Evolutionary conservation across 30 jellyfish, hydroid and myxozoan genomes (phyloP).

Genomic region (Clytia hemisphaerica): DNA sequence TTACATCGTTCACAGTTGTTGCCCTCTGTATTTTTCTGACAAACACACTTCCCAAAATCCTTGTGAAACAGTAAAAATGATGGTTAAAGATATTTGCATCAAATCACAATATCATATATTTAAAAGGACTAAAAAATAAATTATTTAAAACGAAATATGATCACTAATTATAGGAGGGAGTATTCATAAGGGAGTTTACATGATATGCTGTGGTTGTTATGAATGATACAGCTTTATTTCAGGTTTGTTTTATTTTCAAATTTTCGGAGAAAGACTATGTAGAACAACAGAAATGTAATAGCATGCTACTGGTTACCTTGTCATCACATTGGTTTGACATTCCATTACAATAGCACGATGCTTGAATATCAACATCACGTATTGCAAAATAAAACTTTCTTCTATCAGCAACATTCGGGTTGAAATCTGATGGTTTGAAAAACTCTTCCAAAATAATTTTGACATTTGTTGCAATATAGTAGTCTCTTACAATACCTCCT

Average conservation of each 20-base stretch:
- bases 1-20: conserved; percentile 71
- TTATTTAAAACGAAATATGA: background rate
- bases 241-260: too few species aligned
- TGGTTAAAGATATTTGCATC: background rate
- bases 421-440: conserved; percentile 73
- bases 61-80: background rate
- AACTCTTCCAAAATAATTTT: conserved; percentile 43
- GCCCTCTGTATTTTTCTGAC: conserved; percentile 88
- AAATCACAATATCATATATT: too few species aligned
- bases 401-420: conserved; percentile 54
- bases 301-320: too few species aligned
- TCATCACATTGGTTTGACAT: conserved; percentile 73
- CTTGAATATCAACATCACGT: conserved; percentile 82
- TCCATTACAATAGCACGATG: conserved; percentile 89
- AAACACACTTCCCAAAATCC: conserved; percentile 68
- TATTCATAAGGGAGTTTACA: too few species aligned
- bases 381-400: conserved; percentile 71
- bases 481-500: conserved; percentile 62
- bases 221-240: too few species aligned
- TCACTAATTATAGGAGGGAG: too few species aligned
- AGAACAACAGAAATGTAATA: too few species aligned
- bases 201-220: too few species aligned
- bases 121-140: too few species aligned
- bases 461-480: conserved; percentile 60
- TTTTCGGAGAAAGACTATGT: too few species aligned